Base-by-base conservation (phyloP, 2,888 invertebrate species). In the Syritta pipiens region DNA sequence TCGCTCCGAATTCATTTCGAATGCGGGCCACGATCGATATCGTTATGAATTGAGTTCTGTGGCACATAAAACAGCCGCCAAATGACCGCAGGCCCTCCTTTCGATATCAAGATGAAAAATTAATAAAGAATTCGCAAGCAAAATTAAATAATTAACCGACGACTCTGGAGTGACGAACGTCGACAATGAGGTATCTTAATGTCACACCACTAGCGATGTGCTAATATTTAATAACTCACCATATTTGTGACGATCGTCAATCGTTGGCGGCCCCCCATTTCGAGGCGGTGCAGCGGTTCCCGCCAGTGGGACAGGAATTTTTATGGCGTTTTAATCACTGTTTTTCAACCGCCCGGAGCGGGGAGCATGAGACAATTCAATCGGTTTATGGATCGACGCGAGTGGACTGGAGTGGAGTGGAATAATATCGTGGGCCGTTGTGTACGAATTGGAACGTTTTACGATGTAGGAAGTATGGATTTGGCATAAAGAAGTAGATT, bases 181-280 rank as follows among this genome's bases (percentile, higher is more conserved):
- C 30, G 48, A 42, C 68, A 75, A 79, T 79, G 42, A 72, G 72
- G 79, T 55, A 79, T 79, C 67, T 79, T 79, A 79, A 79, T 55
- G 72, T 79, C 79, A 79, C 79, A 79, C 79, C 79, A 79, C 24
- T 30, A 17, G 35, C 67, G 57, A 72, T 77, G 79, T 79, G 79
- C 72, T 72, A 72, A 79, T 79, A 79, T 79, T 79, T 79, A 79
- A 79, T 79, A 79, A 79, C 79, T 79, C 55, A 67, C 79, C 79
- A 79, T 79, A 72, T 79, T 72, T 67, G 79, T 57, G 24, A 40
- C 24, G 49, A 24, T 42, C 48, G 49, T 49, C 48, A 49, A 49
- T 44, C 26, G 65, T 44, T 17, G 44, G 59, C 37, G 14, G 37
- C 5, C 37, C 1, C 32, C 3, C n/a, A 32, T 44, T 60, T 67